phyloP scores from a whole-genome alignment of 1,140 invertebrate species.

The Neotoxoptera formosana region DNA sequence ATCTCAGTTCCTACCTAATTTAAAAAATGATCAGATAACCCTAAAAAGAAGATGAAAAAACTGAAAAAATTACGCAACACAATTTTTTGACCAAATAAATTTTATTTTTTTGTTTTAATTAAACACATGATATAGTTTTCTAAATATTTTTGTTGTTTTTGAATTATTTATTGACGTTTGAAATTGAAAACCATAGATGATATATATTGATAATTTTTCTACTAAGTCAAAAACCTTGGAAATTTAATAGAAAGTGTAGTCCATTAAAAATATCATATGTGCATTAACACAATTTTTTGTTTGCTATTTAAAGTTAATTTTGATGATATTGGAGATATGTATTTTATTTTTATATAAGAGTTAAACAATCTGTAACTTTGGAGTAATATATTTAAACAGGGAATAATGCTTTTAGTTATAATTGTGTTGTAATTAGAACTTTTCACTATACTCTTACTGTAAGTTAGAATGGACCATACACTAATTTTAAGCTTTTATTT shows the following conservation, averaged over 20 bases:
- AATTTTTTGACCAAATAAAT: too few relatives aligned
- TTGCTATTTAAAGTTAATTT: too few relatives aligned
- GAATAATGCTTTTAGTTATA: background rate
- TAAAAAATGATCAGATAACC: too few relatives aligned
- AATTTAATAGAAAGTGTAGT: too few relatives aligned
- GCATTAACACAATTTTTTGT: background rate
- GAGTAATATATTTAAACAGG: background rate
- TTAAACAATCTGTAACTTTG: background rate
- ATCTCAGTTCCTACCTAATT: too few relatives aligned
- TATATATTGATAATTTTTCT: background rate
- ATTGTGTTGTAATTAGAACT: background rate
- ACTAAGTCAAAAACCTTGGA: too few relatives aligned
- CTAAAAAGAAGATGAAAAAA: too few relatives aligned
- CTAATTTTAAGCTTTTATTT: background rate
- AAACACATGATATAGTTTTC: background rate
- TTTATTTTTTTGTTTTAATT: too few relatives aligned
- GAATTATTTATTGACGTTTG: too few relatives aligned
- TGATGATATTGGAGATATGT: too few relatives aligned
- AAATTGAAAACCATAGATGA: background rate
- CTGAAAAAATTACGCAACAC: background rate
- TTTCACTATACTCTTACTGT: background rate
- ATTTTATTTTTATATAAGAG: background rate
- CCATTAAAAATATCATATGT: background rate
- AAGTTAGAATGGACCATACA: background rate
- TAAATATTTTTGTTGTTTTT: background rate